Conservation (phyloP, 1,140 invertebrate species). For the Cephus cinctus region DNA sequence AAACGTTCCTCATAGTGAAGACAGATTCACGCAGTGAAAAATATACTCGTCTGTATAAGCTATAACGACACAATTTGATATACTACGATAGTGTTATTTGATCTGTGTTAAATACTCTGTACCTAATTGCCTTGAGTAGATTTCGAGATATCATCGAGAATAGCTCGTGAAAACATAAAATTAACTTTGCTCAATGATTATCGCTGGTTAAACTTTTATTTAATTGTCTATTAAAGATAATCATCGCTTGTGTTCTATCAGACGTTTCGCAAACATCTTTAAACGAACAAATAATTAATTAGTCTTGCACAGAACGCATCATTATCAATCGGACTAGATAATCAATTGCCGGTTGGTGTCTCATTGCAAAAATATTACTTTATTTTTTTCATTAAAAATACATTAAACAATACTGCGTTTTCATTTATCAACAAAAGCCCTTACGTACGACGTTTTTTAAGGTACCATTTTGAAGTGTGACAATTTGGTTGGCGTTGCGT, state of each 20-base stretch:
- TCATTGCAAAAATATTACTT: not conserved
- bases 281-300: no score
- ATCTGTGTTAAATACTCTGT: slow-evolving; percentile 23
- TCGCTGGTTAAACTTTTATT: slow-evolving; percentile 5
- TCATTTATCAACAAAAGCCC: not conserved
- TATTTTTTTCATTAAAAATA: not conserved
- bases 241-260: not conserved
- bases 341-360: no score
- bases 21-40: slow-evolving; percentile 14
- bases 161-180: slow-evolving; percentile 46
- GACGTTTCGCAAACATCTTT: no score
- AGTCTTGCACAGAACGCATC: no score
- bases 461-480: slow-evolving; percentile 50
- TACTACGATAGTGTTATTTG: no score
- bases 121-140: slow-evolving; percentile 37
- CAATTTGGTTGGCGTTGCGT: slow-evolving; percentile 39
- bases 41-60: not conserved
- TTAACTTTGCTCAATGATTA: slow-evolving; percentile 23
- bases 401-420: not conserved
- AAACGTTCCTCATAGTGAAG: slow-evolving; percentile 27
- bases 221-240: slow-evolving; percentile 3
- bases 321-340: no score
- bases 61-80: slow-evolving; percentile 9
- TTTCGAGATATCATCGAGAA: slow-evolving; percentile 40
- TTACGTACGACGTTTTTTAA: slow-evolving; percentile 28